Percentiles rank a stretch among this genome's conserved stretches.
Conservation (phyloP, 2,888 invertebrate species). For the Spodoptera littoralis region DNA sequence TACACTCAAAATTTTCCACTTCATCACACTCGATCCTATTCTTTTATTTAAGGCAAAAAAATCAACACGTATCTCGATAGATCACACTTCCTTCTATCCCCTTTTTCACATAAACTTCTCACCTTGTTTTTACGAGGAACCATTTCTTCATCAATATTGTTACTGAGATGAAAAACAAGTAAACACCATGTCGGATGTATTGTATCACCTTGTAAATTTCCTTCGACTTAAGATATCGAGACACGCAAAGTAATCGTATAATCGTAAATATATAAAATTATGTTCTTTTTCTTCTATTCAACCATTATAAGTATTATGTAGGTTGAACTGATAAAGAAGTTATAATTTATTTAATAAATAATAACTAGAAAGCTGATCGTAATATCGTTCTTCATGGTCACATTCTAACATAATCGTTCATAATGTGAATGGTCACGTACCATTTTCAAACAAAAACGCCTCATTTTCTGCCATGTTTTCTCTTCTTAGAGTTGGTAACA, state of each 20-base stretch:
- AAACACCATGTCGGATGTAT: conserved; percentile 31
- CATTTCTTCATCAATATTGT: conserved; percentile 34
- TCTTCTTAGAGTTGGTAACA: conserved; percentile 54
- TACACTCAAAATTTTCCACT: too few species aligned
- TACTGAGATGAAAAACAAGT: conserved; percentile 26
- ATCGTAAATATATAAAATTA: too few species aligned
- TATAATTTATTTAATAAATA: conserved; percentile 15
- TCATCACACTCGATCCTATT: too few species aligned
- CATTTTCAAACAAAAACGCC: conserved; percentile 58
- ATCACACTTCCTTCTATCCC: too few species aligned
- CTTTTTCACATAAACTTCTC: conserved; percentile 13
- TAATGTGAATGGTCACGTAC: conserved; percentile 63
- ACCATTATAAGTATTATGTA: too few species aligned
- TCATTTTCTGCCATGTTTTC: conserved; percentile 69
- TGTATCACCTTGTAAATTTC: conserved; percentile 29
- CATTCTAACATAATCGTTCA: conserved; percentile 56
- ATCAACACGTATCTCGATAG: too few species aligned
- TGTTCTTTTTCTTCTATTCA: too few species aligned
- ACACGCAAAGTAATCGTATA: not conserved
- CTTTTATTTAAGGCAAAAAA: too few species aligned
- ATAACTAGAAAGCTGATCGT: conserved; percentile 45
- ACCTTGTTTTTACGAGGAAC: conserved; percentile 37
- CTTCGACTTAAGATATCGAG: not conserved
- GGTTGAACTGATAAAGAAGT: not conserved
- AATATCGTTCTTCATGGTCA: conserved; percentile 43